phyloP scores from a whole-genome alignment of 1,140 invertebrate species.

The Catajapyx aquilonaris region DNA sequence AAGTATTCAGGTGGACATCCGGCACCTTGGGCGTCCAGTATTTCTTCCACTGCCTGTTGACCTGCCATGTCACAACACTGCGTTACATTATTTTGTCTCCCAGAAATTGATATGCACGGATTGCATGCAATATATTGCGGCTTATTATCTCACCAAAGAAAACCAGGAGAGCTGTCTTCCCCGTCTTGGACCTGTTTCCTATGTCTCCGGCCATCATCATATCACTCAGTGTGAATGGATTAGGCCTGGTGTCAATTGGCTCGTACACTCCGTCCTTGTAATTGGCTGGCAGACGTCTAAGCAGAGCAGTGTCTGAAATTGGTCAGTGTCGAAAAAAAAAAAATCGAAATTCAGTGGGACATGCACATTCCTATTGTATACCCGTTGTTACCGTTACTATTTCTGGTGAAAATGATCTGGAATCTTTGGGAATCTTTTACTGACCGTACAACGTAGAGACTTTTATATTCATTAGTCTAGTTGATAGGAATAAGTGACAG shows the following conservation, averaged over 20 bases:
- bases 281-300: constrained; percentile 31
- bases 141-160: constrained; percentile 39
- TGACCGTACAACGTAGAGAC: no score
- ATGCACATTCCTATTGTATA: no score
- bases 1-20: constrained; percentile 35
- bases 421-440: no score
- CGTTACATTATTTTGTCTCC: no score
- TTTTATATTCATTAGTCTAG: no score
- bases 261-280: constrained; percentile 40
- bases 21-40: constrained; percentile 32
- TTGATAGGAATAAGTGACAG: no score
- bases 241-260: constrained; percentile 25
- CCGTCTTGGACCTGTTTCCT: constrained; percentile 25
- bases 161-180: constrained; percentile 38
- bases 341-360: no score
- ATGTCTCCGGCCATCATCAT: constrained; percentile 24
- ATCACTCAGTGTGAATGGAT: constrained; percentile 31
- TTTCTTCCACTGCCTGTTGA: constrained; percentile 39
- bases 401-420: no score
- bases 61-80: constrained; percentile 18
- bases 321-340: not conserved
- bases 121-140: no score
- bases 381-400: no score
- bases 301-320: constrained; percentile 26
- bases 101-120: no score